Evolutionary conservation across 2,113 vertebrate genomes (phyloP).

Genomic region (Triplophysa dalaica): DNA sequence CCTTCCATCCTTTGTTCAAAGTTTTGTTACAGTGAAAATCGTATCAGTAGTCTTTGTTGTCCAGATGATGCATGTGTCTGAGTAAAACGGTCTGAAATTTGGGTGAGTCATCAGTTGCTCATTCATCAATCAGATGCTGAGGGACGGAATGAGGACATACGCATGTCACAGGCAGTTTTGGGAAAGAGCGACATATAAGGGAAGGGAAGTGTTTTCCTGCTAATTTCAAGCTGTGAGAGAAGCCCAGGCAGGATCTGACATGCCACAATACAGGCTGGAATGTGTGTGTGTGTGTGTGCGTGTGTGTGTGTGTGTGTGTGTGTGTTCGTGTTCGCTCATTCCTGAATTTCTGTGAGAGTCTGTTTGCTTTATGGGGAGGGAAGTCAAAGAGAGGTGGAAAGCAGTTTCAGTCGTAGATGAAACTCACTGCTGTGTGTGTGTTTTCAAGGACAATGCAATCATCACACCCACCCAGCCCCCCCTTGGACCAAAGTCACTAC

Average conservation of each 20-base stretch:
- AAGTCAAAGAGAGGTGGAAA: constrained; percentile 34
- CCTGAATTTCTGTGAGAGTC: constrained; percentile 40
- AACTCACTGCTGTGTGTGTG: constrained; percentile 55
- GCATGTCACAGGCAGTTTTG: constrained; percentile 40
- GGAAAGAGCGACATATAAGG: constrained; percentile 46
- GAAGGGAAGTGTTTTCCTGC: constrained; percentile 61
- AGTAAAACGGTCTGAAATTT: not conserved
- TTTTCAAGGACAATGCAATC: constrained; percentile 59
- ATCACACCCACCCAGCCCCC: constrained; percentile 35
- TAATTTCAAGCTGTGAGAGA: constrained; percentile 48
- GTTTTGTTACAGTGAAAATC: not conserved
- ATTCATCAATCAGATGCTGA: constrained; percentile 28
- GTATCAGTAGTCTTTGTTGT: constrained; percentile 2
- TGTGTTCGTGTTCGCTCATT: not conserved
- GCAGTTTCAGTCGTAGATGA: constrained; percentile 48
- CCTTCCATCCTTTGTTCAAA: constrained; percentile 1
- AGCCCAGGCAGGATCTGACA: constrained; percentile 72
- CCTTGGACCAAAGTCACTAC: constrained; percentile 59
- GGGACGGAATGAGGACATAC: constrained; percentile 16
- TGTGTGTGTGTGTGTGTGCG: constrained; percentile 55
- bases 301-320: not conserved
- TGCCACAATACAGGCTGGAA: constrained; percentile 66
- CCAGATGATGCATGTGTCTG: not conserved
- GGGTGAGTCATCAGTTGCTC: constrained; percentile 8
- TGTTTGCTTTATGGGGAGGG: constrained; percentile 47